Base-by-base conservation (phyloP, 2,888 invertebrate genomes). In the Muschampia plurimacula region DNA sequence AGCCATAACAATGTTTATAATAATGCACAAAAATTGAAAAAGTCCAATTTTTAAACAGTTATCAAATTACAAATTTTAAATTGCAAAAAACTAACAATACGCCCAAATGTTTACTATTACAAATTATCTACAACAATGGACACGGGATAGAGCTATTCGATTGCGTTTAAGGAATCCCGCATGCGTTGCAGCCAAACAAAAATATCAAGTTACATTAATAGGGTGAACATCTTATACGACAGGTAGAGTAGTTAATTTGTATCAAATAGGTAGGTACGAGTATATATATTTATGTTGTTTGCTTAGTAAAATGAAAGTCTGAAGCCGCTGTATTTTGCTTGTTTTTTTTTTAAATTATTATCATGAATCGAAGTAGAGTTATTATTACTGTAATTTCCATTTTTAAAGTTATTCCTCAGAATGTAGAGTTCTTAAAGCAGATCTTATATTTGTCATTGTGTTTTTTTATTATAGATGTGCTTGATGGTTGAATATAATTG, bases 61-160 rank as follows among this genome's bases (percentile, higher is more conserved):
- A 72, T 73, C 65, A 64, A 32, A 71, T 79, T 74, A 65, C 75
- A 41, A 67, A 28, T 69, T 71, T 67, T n/a, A 63, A 67, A 70
- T 39, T 5, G 71, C 71, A 82, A 89, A 88, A 89, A 86, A 78
- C 63, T 57, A 79, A 91, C 87, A 89, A 89, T 83, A 75, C 76
- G 75, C 74, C 81, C 83, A 87, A 91, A 90, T 94, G 89, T 94
- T 94, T 93, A 93, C 92, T 88, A 85, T 92, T 87, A 84, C 88
- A 84, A 93, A 93, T 94, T 93, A 93, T 89, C 79, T 82, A 63
- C 75, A 78, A 92, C 88, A 91, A 92, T 84, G 71, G 77, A 78
- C 74, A 70, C 76, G 81, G 79, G 84, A 83, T 83, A 77, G 79
- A 81, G 83, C 81, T 79, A 84, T 89, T 86, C 84, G 76, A 86